Evolutionary conservation across 2,113 vertebrate genomes (phyloP), one percentile per base, ranked within the genome.

Genomic region (Hypocryptadius cinnamomeus): DNA sequence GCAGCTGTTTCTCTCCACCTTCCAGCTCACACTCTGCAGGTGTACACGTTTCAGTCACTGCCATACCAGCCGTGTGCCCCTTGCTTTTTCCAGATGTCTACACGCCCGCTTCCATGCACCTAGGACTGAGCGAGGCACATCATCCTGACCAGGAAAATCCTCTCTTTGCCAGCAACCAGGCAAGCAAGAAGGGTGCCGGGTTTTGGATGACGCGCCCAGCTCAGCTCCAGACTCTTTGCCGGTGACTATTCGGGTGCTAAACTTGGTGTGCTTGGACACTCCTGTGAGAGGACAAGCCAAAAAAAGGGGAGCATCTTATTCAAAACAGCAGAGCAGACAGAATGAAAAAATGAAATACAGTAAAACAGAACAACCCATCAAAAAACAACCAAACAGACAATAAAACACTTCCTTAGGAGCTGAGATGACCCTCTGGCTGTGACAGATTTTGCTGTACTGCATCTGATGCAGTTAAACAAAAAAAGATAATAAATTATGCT

Each of bases 51-150:
- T 54, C 44, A 59, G 47, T 9, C 24, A 11, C 65, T 63, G 39
- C 33, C 5, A 3, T 14, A 30, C 33, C n/a, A 50, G 18, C 15
- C 1, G 0, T 3, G 2, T 11, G 33, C 21, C 35, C 25, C 28
- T 37, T 2, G 9, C 10, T 48, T 28, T 28, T 76, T 31, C 73
- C 33, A 79, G 35, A 44, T 28, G 44, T 66, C 48, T 50, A 44
- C 30, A 37, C 0, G 0, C 3, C 40, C 9, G 15, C 59, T 85
- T n/a, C n/a, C 5, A 0, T 1, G 3, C 6, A 57, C 40, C 27
- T 21, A 65, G 22, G 37, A 22, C 20, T 4, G 30, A 65, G 57
- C 1, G 2, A 56, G 12, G 50, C 47, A 73, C 25, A 37, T 22
- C 23, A 45, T 20, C 25, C 59, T 45, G 11, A 77, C 20, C 33